Base-by-base conservation (phyloP, 2,888 invertebrate genomes). In the Caenorhabditis uteleia region DNA sequence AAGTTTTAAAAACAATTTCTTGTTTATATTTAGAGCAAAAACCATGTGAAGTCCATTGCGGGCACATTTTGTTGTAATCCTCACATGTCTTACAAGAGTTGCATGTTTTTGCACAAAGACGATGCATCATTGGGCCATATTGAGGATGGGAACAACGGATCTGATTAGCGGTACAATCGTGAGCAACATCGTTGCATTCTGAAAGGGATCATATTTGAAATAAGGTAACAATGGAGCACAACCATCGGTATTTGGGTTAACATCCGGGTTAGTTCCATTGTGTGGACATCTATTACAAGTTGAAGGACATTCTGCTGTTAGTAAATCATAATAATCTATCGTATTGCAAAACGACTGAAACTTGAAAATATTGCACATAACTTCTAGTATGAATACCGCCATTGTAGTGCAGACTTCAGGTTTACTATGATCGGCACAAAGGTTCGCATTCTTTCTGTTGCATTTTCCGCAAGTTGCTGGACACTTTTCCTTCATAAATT, bases 401-500 rank as follows among this genome's bases (percentile, higher is more conserved):
- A 65, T 50, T 12, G 58, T 33, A 0, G 61, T 14, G 36, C 69
- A 70, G 25, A 66, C 49, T 20, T 57, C 50, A 1, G 61, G 25
- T 18, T 42, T 48, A 10, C 56, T 59, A 38, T 47, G 44, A 33
- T 70, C 66, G 1, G 38, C 36, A 21, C 69, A 70, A 21, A 70
- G 20, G 21, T 70, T 70, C 12, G 66, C 58, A 44, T 70, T 70
- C 34, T 59, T 66, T 6, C 62, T 21, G 14, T 62, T 66, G 26
- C 69, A 70, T 38, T 59, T 61, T 8, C 69, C 69, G 31, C 69
- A 70, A 1, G 69, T 70, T 10, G 58, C 50, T 16, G 69, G 69
- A 33, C 69, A 70, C 48, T 66, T 66, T 27, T 66, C 69, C 43
- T 58, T 66, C 69, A 70, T 66, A 27, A 70, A 62, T 8, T 58